Conservation (phyloP, 2,888 invertebrate species). For the Hylaea fasciaria region DNA sequence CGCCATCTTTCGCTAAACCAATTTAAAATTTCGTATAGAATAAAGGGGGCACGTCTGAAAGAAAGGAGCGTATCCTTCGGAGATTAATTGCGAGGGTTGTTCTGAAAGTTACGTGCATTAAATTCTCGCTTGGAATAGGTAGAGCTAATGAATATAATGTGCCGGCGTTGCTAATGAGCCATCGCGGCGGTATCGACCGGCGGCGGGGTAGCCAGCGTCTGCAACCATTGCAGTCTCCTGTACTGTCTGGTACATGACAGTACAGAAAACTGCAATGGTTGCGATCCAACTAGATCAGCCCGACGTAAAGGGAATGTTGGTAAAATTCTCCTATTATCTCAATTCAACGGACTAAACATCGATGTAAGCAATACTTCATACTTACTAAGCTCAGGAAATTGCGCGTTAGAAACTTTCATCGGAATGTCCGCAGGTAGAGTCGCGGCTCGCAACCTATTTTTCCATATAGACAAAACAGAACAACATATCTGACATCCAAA, state of each 20-base stretch:
- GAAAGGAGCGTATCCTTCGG: background rate
- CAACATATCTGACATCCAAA: no score
- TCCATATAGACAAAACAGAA: no score
- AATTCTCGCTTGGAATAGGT: constrained; percentile 19
- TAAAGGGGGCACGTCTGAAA: background rate
- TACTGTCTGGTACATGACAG: background rate
- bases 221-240: background rate
- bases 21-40: background rate
- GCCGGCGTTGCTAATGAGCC: constrained; percentile 41
- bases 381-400: no score
- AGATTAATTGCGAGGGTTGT: constrained; percentile 9
- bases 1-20: no score
- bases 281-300: background rate
- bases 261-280: constrained; percentile 2
- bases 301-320: background rate
- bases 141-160: constrained; percentile 40
- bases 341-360: no score
- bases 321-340: no score
- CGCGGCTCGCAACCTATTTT: no score
- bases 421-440: no score
- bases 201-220: constrained; percentile 15
- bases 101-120: constrained; percentile 16
- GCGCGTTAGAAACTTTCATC: no score
- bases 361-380: no score
- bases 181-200: constrained; percentile 37